These are phyloP conservation scores for Acanthopleura granulata DNA, from an alignment of 2,888 invertebrate genomes.

Conservation along the genomic window DNA sequence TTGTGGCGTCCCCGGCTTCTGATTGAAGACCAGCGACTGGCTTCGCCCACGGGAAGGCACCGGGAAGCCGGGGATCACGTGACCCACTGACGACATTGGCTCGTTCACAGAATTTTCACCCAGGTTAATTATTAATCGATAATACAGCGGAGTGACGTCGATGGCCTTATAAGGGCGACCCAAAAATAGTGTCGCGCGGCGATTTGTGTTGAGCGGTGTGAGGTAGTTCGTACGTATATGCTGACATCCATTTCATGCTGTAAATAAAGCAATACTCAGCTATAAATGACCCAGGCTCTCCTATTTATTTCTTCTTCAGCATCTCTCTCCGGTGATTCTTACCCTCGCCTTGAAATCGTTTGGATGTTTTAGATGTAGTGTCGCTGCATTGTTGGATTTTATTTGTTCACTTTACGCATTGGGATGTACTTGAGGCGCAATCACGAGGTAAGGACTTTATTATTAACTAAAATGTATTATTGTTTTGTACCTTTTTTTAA, in stretches of 20 bases:
- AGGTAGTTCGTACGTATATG: background rate
- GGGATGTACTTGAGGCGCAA: no score
- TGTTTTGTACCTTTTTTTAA: no score
- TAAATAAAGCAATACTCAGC: background rate
- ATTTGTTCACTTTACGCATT: no score
- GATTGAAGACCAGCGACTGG: background rate
- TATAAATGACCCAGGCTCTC: background rate
- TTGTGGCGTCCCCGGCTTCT: background rate
- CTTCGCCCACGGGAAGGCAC: background rate
- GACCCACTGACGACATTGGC: conserved; percentile 5
- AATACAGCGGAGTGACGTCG: background rate
- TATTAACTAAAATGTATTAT: no score
- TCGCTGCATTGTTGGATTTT: no score
- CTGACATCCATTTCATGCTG: background rate
- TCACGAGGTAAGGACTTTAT: no score
- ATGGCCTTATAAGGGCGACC: conserved; percentile 6
- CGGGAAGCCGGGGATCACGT: background rate
- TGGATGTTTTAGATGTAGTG: no score
- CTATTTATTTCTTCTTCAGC: no score
- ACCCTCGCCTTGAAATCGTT: no score
- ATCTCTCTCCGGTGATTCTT: no score
- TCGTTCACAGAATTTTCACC: conserved; percentile 11
- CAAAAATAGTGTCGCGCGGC: background rate
- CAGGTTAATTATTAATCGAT: conserved; percentile 6
- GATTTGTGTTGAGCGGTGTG: background rate